Base-by-base conservation (phyloP, 2,797 vertebrate genomes). In the Myioborus melanocephalus region DNA sequence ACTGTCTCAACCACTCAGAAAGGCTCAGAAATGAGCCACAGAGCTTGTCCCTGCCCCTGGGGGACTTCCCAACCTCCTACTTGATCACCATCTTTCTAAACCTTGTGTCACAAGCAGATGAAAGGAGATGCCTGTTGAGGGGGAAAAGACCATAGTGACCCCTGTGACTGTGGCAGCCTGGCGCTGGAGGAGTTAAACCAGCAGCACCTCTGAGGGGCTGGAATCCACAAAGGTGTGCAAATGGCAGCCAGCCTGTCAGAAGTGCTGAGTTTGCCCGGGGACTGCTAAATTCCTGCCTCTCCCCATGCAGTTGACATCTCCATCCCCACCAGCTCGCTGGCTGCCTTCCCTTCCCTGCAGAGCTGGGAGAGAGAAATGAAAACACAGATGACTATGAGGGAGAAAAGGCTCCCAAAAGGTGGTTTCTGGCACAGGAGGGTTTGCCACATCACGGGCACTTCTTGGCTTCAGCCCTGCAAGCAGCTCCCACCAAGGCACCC, bases 261-360 rank as follows among this genome's bases (percentile, higher is more conserved):
- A 80, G 57, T 88, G 50, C 73, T 56, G 93, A 60, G 75, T 96
- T 95, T 96, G 61, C 61, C 49, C 78, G 27, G 75, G n/a, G 37
- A 41, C 77, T 97, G 97, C 91, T 97, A 97, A 97, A 97, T 97
- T 97, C 97, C 96, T 96, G 88, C 53, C 46, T 81, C 87, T 92
- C 91, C 82, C 90, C 52, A 20, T n/a, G 77, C 71, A 94, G 60
- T 6, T 96, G 96, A 93, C 84, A 83, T 90, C 90, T 91, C 94
- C 72, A 86, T 91, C 73, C 72, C 61, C 19, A 73, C 8, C 20
- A 64, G 80, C 75, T 75, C 32, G 22, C 26, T 84, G 83, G 73
- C 63, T 87, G 66, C 66, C 52, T 96, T 94, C 94, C 89, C 89
- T 91, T 59, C 83, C 53, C 88, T 94, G 68, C 81, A 83, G 46